Evolutionary conservation across 2,797 vertebrate genomes (phyloP).

Genomic region (Sarcophilus harrisii): DNA sequence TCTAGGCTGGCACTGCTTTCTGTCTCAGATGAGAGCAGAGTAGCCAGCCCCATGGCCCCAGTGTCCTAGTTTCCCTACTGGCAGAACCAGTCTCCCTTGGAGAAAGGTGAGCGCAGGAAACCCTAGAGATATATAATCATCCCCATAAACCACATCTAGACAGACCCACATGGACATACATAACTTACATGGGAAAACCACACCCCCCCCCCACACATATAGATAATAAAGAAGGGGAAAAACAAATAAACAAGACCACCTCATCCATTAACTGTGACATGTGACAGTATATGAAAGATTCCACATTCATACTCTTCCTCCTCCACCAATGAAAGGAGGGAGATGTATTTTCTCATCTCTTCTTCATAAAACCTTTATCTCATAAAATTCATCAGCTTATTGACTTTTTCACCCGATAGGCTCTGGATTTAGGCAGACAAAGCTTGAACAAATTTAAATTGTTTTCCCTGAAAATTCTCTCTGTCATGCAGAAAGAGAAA

Average conservation of each 20-base stretch:
- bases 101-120: neutral
- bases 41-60: neutral
- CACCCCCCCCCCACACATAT: neutral
- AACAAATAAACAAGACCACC: neutral
- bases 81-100: neutral
- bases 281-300: neutral
- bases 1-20: neutral
- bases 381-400: neutral
- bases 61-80: neutral
- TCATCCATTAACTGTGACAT: neutral
- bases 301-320: neutral
- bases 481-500: neutral
- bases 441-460: neutral
- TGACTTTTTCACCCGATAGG: neutral
- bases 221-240: neutral
- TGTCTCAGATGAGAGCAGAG: neutral
- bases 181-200: neutral
- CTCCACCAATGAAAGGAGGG: neutral
- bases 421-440: neutral
- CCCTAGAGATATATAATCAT: neutral
- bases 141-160: neutral
- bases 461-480: neutral
- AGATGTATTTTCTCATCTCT: neutral
- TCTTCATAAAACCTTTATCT: neutral
- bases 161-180: neutral